phyloP scores from a whole-genome alignment of 2,888 invertebrate species.

The Sphecodes monilicornis region DNA sequence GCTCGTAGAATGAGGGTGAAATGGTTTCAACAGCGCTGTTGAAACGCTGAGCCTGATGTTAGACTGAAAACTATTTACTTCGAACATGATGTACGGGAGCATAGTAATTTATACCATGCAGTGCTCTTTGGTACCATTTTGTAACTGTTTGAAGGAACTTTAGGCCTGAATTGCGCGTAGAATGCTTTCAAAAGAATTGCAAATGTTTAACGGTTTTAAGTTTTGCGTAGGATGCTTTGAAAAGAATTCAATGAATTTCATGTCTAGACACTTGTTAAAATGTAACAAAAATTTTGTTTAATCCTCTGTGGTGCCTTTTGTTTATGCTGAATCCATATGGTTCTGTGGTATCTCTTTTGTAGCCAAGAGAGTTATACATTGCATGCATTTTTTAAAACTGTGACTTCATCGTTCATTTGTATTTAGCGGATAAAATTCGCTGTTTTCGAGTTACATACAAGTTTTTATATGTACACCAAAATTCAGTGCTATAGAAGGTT shows the following conservation, averaged over 20 bases:
- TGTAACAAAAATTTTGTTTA: not conserved
- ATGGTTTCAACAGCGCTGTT: not conserved
- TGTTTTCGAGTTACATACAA: too few species aligned
- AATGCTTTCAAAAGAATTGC: not conserved
- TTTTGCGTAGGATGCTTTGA: not conserved
- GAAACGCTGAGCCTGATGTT: not conserved
- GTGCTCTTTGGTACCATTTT: not conserved
- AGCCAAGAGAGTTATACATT: too few species aligned
- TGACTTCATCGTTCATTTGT: too few species aligned
- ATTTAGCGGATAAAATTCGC: too few species aligned
- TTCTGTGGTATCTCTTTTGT: too few species aligned
- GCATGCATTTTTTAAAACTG: too few species aligned
- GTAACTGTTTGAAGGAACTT: not conserved
- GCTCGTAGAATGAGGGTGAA: not conserved
- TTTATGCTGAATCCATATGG: too few species aligned
- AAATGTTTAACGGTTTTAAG: not conserved
- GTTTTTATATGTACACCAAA: too few species aligned
- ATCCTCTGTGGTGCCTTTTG: not conserved
- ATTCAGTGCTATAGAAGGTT: too few species aligned
- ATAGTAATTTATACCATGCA: not conserved
- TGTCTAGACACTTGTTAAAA: not conserved
- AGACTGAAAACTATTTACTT: not conserved
- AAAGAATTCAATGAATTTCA: not conserved
- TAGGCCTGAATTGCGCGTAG: not conserved
- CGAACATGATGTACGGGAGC: not conserved